Evolutionary conservation across 2,797 vertebrate species (phyloP), one percentile per base, ranked within the genome.

Genomic region (Allobates femoralis): DNA sequence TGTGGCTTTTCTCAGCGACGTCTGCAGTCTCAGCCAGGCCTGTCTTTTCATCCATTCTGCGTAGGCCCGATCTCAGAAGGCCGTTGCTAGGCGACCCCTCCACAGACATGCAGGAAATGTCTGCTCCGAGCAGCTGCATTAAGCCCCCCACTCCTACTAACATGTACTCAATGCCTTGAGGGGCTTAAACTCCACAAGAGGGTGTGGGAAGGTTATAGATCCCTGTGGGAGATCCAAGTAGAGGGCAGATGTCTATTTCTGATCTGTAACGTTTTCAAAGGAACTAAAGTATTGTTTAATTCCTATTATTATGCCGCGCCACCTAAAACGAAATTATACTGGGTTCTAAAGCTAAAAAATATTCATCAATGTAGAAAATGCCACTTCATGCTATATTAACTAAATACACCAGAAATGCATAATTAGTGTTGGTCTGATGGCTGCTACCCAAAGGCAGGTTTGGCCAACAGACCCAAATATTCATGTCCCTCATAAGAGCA

Each of bases 51-150:
- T 76, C 78, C 58, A 28, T 15, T n/a, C 19, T 81, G 86, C 73
- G 83, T 88, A 88, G 87, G 87, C 78, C 87, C 4, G 58, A 81
- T 26, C 77, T 37, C 46, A 30, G 56, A 62, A 67, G 82, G 60
- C 28, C 19, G 83, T 88, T 85, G 83, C 87, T 84, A 85, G 87
- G 87, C 67, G 30, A 85, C 83, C 50, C 21, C 19, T 85, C 83
- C 79, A 88, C 60, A 88, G 83, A 77, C 78, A 88, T 88, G 83
- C 78, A 85, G 87, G 78, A 88, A 84, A 88, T 81, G 83, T 85
- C 86, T 87, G 83, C 78, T 51, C 8, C 3, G 2, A 81, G 87
- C 87, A 58, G 91, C 91, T 93, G 92, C 91, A 91, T 92, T 93
- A 89, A 92, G 90, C 87, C 87, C 89, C 56, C 85, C 81, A 77